Evolutionary conservation across 2,888 invertebrate genomes (phyloP), one percentile per base, ranked within the genome.

Genomic region (Drosophila recens): DNA sequence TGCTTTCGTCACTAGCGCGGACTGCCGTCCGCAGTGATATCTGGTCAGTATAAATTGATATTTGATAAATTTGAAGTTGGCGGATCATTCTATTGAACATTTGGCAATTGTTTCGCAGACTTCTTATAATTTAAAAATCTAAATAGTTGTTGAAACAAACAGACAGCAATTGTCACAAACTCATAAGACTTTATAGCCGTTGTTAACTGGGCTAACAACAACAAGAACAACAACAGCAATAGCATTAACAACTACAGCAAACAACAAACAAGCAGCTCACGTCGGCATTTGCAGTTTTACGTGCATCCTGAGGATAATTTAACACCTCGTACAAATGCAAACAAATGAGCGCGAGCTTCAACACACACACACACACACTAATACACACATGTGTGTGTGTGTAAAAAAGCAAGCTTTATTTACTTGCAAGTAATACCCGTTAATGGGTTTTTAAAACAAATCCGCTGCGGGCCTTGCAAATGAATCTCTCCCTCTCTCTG

Each of bases 381-480:
- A 63, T 17, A 17, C 20, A 51, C 8, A 34, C 30, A 40, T 45
- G 13, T 43, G 20, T 23, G 38, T 52, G 57, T 52, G 27, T 27
- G 15, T 57, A 71, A 67, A 70, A 69, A 67, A 64, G 42, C 62
- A 75, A 70, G 79, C 84, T 80, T 87, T 89, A 89, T 86, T 86
- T 86, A 85, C 86, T 86, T 85, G 82, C 74, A 76, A 86, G 87
- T 86, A 86, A 89, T 87, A 84, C 88, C 73, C 80, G 85, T 86
- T 86, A 86, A 86, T 86, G 86, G 86, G 87, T 87, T 86, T 86
- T 86, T 89, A 89, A 86, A 89, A 74, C 89, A 86, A 86, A 86
- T 86, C 88, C 86, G 80, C 88, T 82, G 75, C 85, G 89, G 86
- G 87, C 89, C 80, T 76, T 33, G 79, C 74, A 86, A 77, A 83